phyloP scores from a whole-genome alignment of 1,140 invertebrate species.

The Drosophila ercepeae region DNA sequence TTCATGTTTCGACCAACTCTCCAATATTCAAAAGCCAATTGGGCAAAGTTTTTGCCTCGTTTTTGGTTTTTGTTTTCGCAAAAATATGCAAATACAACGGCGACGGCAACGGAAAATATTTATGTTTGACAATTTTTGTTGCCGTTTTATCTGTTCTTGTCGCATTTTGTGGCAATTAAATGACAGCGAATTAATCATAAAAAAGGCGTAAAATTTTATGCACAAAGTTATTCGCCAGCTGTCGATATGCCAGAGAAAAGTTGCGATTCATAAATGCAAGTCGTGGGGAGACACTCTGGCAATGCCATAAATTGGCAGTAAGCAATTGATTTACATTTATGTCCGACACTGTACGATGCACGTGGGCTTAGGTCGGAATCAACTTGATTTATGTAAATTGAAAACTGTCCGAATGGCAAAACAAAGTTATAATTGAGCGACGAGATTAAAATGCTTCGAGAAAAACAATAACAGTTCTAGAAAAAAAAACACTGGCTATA shows the following conservation, averaged over 20 bases:
- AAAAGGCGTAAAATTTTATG: constrained; percentile 35
- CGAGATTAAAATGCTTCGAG: constrained; percentile 32
- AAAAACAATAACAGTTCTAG: background rate
- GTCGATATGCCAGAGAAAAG: constrained; percentile 8
- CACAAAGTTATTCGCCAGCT: constrained; percentile 31
- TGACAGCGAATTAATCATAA: constrained; percentile 49
- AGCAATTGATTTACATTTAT: background rate
- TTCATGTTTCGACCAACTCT: constrained; percentile 25
- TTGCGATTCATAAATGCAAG: constrained; percentile 1
- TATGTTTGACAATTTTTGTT: constrained; percentile 35
- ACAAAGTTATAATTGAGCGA: constrained; percentile 41
- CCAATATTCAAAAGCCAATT: constrained; percentile 46
- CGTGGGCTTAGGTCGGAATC: constrained; percentile 36
- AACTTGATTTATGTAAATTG: constrained; percentile 51
- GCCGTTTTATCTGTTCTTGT: constrained; percentile 43
- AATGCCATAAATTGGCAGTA: too few relatives aligned
- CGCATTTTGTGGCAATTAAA: constrained; percentile 52
- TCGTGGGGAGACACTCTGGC: background rate
- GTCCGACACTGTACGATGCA: constrained; percentile 18
- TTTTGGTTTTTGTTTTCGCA: constrained; percentile 4
- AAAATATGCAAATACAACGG: constrained; percentile 46
- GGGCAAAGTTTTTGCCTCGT: constrained; percentile 24
- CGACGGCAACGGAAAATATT: constrained; percentile 18
- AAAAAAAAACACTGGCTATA: background rate
- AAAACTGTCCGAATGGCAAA: constrained; percentile 28